A percentile compares a stretch with the other conserved stretches of the same genome.
These are phyloP conservation scores for Alloplasta piceator DNA, from an alignment of 2,888 invertebrate genomes.

Conservation along the genomic window DNA sequence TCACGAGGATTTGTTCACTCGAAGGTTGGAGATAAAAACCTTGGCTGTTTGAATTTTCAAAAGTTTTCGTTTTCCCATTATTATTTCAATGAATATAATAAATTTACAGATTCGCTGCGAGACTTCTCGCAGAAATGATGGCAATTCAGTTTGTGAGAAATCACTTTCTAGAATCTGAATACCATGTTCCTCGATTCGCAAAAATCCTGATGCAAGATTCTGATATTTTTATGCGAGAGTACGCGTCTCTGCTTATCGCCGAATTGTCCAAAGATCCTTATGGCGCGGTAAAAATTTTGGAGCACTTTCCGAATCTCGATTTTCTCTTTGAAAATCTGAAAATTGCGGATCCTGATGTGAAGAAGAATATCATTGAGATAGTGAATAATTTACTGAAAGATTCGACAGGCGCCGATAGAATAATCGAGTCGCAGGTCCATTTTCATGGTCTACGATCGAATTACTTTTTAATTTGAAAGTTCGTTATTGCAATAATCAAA, in stretches of 20 bases:
- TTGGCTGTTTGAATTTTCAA: background rate
- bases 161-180: constrained; percentile 82
- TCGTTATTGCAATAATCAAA: no score
- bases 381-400: constrained; percentile 85
- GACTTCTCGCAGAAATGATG: constrained; percentile 85
- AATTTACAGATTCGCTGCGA: constrained; percentile 84
- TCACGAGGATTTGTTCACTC: constrained; percentile 76
- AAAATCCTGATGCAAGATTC: constrained; percentile 79
- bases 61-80: no score
- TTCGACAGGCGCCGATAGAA: constrained; percentile 83
- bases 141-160: constrained; percentile 84
- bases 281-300: constrained; percentile 83
- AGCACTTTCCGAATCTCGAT: constrained; percentile 83
- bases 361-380: constrained; percentile 85
- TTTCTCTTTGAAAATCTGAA: constrained; percentile 84
- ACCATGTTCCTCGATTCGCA: constrained; percentile 83
- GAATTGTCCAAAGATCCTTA: constrained; percentile 84
- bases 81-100: background rate
- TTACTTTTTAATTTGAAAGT: no score
- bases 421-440: constrained; percentile 74
- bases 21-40: constrained; percentile 70
- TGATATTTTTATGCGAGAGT: constrained; percentile 85
- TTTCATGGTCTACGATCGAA: background rate
- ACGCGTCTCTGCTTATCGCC: constrained; percentile 84
- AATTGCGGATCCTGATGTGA: constrained; percentile 85